Evolutionary conservation across 2,888 invertebrate species (phyloP).

Genomic region (Coelopa pilipes): DNA sequence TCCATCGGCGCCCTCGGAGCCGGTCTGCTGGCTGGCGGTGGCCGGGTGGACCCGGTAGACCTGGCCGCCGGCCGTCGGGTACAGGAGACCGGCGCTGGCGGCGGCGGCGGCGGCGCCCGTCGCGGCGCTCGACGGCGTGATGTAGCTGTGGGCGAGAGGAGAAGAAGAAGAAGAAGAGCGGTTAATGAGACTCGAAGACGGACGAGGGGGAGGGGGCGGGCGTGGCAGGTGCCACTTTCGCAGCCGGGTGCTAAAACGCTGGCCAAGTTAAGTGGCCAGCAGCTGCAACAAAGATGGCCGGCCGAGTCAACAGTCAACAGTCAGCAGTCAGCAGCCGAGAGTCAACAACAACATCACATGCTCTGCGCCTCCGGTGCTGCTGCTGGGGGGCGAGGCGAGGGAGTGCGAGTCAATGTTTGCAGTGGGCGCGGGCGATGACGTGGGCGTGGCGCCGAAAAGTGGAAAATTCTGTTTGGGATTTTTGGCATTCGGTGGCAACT

Average conservation of each 20-base stretch:
- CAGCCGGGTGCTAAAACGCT: conserved; percentile 31
- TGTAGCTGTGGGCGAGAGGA: conserved; percentile 56
- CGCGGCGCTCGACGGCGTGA: conserved; percentile 61
- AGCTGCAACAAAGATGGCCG: neutral
- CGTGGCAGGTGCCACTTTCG: conserved; percentile 26
- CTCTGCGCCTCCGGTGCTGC: too few species aligned
- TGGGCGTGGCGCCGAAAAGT: too few species aligned
- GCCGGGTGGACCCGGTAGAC: conserved; percentile 58
- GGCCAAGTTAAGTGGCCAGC: conserved; percentile 18
- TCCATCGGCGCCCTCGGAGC: conserved; percentile 34
- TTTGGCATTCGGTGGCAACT: too few species aligned
- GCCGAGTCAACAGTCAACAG: conserved; percentile 3
- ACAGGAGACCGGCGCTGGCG: conserved; percentile 38
- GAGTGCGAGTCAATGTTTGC: too few species aligned
- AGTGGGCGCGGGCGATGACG: too few species aligned
- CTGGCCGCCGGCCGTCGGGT: conserved; percentile 47
- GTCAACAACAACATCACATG: conserved; percentile 17
- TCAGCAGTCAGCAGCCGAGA: too few species aligned
- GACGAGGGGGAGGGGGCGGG: neutral
- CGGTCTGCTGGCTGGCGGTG: conserved; percentile 38
- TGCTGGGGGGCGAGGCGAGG: neutral
- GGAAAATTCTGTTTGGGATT: too few species aligned
- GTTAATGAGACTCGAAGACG: neutral
- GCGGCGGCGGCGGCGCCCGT: conserved; percentile 41
- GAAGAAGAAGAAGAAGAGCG: conserved; percentile 4